Evolutionary conservation across 1,140 invertebrate genomes (phyloP).

Genomic region (Brachionus asplanchnoidis): DNA sequence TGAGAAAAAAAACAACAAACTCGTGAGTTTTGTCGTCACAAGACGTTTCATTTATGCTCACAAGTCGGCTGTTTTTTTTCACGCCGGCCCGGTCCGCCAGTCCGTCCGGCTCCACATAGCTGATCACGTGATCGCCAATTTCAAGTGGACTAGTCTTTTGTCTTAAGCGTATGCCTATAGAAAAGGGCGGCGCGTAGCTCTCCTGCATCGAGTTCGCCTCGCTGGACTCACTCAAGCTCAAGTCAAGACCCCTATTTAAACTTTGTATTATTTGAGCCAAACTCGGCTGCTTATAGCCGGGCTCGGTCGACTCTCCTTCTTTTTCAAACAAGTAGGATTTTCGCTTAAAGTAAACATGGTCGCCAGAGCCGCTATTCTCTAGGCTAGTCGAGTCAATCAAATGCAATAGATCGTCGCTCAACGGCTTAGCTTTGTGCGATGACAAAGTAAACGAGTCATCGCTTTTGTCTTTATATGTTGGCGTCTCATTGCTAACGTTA

Average conservation of each 20-base stretch:
- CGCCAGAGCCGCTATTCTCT: neutral
- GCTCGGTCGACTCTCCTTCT: neutral
- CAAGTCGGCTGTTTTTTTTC: neutral
- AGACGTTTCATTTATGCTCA: neutral
- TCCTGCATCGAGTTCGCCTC: neutral
- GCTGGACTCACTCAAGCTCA: neutral
- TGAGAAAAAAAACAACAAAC: slow-evolving; percentile 21
- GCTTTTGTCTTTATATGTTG: neutral
- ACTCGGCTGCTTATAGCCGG: neutral
- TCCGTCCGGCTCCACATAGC: slow-evolving; percentile 3
- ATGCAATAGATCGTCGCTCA: neutral
- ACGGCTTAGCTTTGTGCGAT: neutral
- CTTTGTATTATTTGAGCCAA: slow-evolving; percentile 21
- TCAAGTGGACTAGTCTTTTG: neutral
- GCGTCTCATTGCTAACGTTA: slow-evolving; percentile 10
- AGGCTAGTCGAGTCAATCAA: neutral
- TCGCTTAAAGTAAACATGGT: neutral
- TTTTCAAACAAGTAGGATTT: neutral
- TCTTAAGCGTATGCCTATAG: slow-evolving; percentile 24
- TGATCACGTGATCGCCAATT: slow-evolving; percentile 37
- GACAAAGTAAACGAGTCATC: neutral
- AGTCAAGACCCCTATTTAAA: neutral
- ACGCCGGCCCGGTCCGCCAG: slow-evolving; percentile 15
- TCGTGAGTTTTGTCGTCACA: slow-evolving; percentile 36
- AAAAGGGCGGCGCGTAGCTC: neutral